Percentiles rank a stretch among this genome's conserved stretches.
Conservation (phyloP, 2,797 vertebrate species). For the Darevskia mixta region DNA sequence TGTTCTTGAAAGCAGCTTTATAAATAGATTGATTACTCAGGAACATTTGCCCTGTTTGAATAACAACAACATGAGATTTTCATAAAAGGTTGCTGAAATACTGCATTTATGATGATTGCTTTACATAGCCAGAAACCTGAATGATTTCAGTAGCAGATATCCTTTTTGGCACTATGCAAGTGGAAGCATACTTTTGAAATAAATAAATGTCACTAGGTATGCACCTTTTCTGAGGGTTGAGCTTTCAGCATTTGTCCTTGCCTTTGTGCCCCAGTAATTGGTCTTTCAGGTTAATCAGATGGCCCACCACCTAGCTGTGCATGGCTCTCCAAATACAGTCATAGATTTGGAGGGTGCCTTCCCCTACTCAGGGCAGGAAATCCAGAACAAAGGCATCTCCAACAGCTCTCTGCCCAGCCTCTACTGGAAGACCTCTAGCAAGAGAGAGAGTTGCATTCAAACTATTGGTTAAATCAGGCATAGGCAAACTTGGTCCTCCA, state of each 20-base stretch:
- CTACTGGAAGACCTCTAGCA: not conserved
- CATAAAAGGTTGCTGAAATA: constrained; percentile 33
- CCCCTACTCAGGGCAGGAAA: not conserved
- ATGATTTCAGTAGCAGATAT: constrained; percentile 7
- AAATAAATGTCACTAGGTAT: not conserved
- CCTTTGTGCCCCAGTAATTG: not conserved
- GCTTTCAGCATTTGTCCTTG: not conserved
- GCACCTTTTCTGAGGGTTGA: not conserved
- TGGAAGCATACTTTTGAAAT: constrained; percentile 30
- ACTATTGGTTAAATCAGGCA: no score
- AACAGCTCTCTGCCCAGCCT: not conserved
- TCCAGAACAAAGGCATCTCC: not conserved
- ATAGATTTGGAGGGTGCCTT: not conserved
- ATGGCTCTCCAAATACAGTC: not conserved
- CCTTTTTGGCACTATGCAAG: constrained; percentile 7
- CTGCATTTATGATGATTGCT: constrained; percentile 21
- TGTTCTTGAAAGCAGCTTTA: constrained; percentile 60
- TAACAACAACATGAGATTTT: not conserved
- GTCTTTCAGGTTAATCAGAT: not conserved
- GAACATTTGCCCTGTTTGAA: constrained; percentile 48
- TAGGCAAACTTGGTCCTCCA: no score
- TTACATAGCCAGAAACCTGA: constrained; percentile 1
- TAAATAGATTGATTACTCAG: constrained; percentile 65
- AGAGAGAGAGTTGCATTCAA: no score
- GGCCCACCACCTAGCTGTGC: not conserved